These are phyloP conservation scores for Perccottus glenii DNA, from an alignment of 2,113 vertebrate species.

Conservation along the genomic window DNA sequence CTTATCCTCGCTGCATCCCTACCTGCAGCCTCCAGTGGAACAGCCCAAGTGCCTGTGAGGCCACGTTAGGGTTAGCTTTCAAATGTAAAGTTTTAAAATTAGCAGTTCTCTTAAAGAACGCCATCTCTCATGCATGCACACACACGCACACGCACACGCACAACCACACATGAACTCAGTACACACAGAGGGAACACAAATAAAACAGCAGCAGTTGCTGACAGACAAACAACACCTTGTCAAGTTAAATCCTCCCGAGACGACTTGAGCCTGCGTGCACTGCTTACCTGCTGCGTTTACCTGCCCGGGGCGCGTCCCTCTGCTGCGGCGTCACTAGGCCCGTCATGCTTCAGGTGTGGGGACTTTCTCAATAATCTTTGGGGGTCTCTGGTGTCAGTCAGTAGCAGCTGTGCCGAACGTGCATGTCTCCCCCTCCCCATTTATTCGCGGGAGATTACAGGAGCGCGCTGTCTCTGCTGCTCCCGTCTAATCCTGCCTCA, in stretches of 20 bases:
- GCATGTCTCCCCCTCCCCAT: slow-evolving; percentile 61
- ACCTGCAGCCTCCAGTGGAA: neutral
- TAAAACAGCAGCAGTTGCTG: slow-evolving; percentile 58
- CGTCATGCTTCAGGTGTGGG: slow-evolving; percentile 36
- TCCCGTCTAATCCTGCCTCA: slow-evolving; percentile 76
- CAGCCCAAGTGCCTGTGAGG: neutral
- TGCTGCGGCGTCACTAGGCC: slow-evolving; percentile 41
- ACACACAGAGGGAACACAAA: slow-evolving; percentile 11
- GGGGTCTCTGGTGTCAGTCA: slow-evolving; percentile 32
- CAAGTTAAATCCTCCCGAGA: slow-evolving; percentile 60
- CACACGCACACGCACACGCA: slow-evolving; percentile 26
- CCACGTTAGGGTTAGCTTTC: too few species aligned
- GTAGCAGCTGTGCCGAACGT: slow-evolving; percentile 57
- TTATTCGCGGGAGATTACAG: slow-evolving; percentile 75
- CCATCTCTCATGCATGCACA: slow-evolving; percentile 5
- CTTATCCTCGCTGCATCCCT: slow-evolving; percentile 35
- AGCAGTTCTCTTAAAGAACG: neutral
- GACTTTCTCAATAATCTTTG: slow-evolving; percentile 24
- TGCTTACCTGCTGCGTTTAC: slow-evolving; percentile 67
- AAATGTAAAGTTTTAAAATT: too few species aligned
- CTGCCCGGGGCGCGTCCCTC: slow-evolving; percentile 42
- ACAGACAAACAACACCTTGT: slow-evolving; percentile 54
- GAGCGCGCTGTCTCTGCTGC: slow-evolving; percentile 68
- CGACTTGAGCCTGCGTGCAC: slow-evolving; percentile 33
- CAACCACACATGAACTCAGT: slow-evolving; percentile 29